phyloP scores from a whole-genome alignment of 2,888 invertebrate species.

The Microplitis deprimator region DNA sequence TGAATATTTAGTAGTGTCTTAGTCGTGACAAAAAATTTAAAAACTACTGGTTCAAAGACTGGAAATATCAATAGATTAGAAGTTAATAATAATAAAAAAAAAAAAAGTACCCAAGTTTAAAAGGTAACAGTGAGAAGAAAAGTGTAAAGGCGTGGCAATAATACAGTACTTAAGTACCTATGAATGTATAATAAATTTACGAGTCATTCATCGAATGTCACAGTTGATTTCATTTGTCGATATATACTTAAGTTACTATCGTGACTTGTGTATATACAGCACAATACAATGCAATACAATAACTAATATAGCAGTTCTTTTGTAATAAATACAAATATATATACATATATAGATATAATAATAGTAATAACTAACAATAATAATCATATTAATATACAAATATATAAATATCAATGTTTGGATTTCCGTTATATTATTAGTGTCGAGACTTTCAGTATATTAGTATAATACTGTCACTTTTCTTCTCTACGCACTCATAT shows the following conservation, averaged over 20 bases:
- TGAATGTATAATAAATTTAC: constrained; percentile 15
- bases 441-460: too few species aligned
- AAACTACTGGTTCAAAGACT: too few species aligned
- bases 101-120: neutral
- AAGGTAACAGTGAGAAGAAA: constrained; percentile 23
- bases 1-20: too few species aligned
- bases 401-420: too few species aligned
- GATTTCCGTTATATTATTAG: too few species aligned
- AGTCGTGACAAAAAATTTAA: too few species aligned
- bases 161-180: constrained; percentile 11
- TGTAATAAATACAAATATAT: neutral
- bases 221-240: constrained; percentile 35
- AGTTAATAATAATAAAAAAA: too few species aligned
- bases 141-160: constrained; percentile 25
- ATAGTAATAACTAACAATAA: too few species aligned
- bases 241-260: constrained; percentile 7
- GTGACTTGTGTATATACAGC: neutral
- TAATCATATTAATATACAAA: too few species aligned
- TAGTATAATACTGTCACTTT: too few species aligned
- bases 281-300: constrained; percentile 1
- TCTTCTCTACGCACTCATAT: too few species aligned
- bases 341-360: neutral
- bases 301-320: constrained; percentile 1
- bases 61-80: too few species aligned
- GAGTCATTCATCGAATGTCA: constrained; percentile 34